Percentiles rank a stretch among this genome's conserved stretches.
phyloP scores from a whole-genome alignment of 2,888 invertebrate genomes.

The Brachycybe producta region DNA sequence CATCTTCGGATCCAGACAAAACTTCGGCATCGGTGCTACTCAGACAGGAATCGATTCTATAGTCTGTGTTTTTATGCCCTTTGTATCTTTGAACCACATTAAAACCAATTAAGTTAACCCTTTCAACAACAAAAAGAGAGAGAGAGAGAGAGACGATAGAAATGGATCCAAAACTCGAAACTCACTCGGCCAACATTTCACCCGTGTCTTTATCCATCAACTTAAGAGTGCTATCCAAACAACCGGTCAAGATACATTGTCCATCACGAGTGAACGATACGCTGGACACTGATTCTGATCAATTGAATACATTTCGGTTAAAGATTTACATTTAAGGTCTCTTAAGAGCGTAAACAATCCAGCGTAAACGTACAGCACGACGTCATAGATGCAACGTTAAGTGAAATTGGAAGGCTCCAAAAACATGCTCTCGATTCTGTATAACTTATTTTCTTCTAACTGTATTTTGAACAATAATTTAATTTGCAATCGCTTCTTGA shows the following conservation, averaged over 20 bases:
- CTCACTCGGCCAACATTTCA: conserved; percentile 53
- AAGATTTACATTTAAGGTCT: no score
- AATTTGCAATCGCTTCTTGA: no score
- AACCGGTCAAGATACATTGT: conserved; percentile 76
- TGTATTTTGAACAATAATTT: no score
- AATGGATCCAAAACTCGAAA: no score
- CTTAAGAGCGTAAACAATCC: no score
- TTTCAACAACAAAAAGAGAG: neutral
- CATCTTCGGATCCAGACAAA: conserved; percentile 78
- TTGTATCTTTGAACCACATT: conserved; percentile 45
- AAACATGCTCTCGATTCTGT: no score
- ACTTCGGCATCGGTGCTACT: conserved; percentile 72
- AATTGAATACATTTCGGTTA: conserved; percentile 18
- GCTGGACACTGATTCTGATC: conserved; percentile 59
- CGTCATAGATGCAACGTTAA: no score
- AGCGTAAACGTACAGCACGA: no score
- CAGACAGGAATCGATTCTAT: conserved; percentile 73
- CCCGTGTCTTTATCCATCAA: conserved; percentile 81
- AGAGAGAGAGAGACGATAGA: no score
- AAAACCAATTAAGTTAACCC: neutral
- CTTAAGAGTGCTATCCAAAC: conserved; percentile 66
- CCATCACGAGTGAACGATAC: conserved; percentile 79
- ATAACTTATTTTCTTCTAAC: no score
- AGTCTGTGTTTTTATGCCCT: conserved; percentile 71
- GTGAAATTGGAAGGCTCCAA: no score